Base-by-base conservation (phyloP, 2,113 vertebrate species). In the Aphyosemion australe region DNA sequence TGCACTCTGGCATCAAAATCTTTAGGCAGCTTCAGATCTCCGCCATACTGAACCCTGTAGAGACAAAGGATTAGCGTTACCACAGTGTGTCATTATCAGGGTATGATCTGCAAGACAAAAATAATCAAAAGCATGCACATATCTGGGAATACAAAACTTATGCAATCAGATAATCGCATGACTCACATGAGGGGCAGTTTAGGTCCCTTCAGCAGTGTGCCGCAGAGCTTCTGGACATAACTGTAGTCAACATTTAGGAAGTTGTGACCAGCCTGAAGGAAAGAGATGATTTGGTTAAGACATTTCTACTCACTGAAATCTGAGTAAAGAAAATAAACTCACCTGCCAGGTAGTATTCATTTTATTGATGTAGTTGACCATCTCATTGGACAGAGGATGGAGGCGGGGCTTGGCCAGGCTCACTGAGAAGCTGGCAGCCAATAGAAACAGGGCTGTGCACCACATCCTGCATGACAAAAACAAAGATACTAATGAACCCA, bases 261-360 rank as follows among this genome's bases (percentile, higher is more conserved):
- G 84, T 98, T 98, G 78, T 94, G 95, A 55, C 94, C 95, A 39
- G 97, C 97, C 95, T 97, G 63, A 0, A 61, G 26, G 58, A 15
- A 14, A 59, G 11, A 67, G 18, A 11, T 6, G 0, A 67, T 59
- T 61, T 19, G 48, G 8, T 51, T 16, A 57, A 16, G 69, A 15
- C 4, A 15, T 7, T 14, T 15, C 3, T 31, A 50, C 4, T 19
- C 2, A 13, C 0, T 6, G 19, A 34, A 2, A 7, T n/a, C 43
- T 8, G 6, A 3, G 1, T 5, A 2, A 6, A 12, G 37, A 14
- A 42, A 11, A 16, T 0, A 13, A 19, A 32, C 78, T 85, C 79
- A 98, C 97, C 92, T 82, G 92, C 97, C 97, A 99, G 1, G 96
- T 97, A 2, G 94, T 94, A 88, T 99, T 99, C 18, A 88, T 72